These are phyloP conservation scores for Synanceia verrucosa DNA, from an alignment of 2,797 vertebrate species.

Conservation along the genomic window DNA sequence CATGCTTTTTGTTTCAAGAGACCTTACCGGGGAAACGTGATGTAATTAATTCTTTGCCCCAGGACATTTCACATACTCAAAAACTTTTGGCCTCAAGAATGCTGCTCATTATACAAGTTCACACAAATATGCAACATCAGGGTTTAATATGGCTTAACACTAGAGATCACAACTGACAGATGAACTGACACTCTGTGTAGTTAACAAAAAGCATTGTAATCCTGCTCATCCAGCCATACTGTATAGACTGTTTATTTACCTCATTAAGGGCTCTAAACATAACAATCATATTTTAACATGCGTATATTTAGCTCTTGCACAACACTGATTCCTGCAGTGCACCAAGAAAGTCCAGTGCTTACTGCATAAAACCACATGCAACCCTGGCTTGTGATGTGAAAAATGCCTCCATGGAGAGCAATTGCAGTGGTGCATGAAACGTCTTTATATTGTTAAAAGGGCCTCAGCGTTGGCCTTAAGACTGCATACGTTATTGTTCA, in stretches of 20 bases:
- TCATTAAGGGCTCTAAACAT: neutral
- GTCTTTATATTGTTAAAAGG: neutral
- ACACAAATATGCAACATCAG: slow-evolving; percentile 58
- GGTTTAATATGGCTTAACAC: slow-evolving; percentile 32
- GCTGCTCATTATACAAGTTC: slow-evolving; percentile 43
- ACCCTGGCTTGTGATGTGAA: neutral
- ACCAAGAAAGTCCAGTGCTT: slow-evolving; percentile 4
- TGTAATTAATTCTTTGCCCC: slow-evolving; percentile 44
- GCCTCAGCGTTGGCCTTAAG: neutral
- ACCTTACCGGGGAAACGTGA: slow-evolving; percentile 31
- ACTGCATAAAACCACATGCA: neutral
- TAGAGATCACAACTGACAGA: slow-evolving; percentile 25
- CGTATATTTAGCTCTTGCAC: neutral
- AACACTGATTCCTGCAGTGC: neutral
- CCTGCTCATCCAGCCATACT: neutral
- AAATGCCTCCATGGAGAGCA: neutral
- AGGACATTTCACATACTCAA: slow-evolving; percentile 48
- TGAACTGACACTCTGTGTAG: slow-evolving; percentile 15
- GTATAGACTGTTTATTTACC: neutral
- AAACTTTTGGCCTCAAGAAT: slow-evolving; percentile 32
- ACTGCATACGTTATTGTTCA: neutral
- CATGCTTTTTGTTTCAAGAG: slow-evolving; percentile 19
- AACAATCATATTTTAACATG: neutral
- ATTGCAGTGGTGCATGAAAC: neutral
- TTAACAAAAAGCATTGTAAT: slow-evolving; percentile 27